phyloP scores from a whole-genome alignment of 2,797 vertebrate species.

The Liasis olivaceus region DNA sequence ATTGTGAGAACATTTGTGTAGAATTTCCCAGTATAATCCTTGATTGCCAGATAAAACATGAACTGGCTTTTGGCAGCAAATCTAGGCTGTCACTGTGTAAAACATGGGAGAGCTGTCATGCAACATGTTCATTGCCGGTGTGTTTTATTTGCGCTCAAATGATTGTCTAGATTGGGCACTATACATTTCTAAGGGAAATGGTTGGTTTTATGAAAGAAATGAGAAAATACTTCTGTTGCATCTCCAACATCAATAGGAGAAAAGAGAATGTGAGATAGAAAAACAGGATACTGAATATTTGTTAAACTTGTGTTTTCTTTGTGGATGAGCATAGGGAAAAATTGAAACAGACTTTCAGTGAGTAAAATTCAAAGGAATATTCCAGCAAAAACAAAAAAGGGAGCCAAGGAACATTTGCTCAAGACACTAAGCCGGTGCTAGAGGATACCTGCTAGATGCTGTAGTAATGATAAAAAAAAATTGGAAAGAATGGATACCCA shows the following conservation, averaged over 20 bases:
- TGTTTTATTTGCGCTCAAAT: neutral
- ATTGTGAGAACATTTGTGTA: neutral
- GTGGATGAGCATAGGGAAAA: neutral
- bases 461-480: constrained; percentile 46
- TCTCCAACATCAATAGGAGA: constrained; percentile 10
- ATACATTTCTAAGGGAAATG: constrained; percentile 5
- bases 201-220: constrained; percentile 15
- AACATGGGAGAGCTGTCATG: neutral
- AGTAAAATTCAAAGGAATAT: constrained; percentile 42
- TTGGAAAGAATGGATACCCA: constrained; percentile 20
- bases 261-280: neutral
- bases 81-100: neutral
- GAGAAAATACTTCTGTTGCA: constrained; percentile 22
- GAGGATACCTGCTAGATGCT: constrained; percentile 20
- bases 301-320: constrained; percentile 5
- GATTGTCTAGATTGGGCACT: neutral
- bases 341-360: constrained; percentile 42
- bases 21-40: neutral
- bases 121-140: neutral
- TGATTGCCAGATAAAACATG: neutral
- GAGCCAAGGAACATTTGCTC: constrained; percentile 40
- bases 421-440: constrained; percentile 40
- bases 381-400: constrained; percentile 39
- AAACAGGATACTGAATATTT: neutral
- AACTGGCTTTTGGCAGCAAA: neutral